phyloP scores from a whole-genome alignment of 2,797 vertebrate genomes.

The Rallus crepitans region DNA sequence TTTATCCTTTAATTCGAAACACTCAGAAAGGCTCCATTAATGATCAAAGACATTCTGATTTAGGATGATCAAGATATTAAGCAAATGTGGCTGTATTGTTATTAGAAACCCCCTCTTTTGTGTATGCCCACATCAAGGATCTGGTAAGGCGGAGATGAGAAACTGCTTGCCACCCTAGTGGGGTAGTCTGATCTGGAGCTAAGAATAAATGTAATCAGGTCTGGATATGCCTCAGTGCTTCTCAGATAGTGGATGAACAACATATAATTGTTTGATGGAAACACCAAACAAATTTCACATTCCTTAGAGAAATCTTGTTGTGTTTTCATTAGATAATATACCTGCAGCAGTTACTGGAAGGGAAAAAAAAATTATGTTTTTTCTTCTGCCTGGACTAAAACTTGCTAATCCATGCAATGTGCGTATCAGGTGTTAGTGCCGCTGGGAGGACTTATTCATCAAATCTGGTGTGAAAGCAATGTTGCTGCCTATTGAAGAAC shows the following conservation, averaged over 20 bases:
- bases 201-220: constrained; percentile 54
- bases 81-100: constrained; percentile 3
- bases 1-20: neutral
- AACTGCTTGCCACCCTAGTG: neutral
- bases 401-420: constrained; percentile 63
- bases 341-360: constrained; percentile 37
- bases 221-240: constrained; percentile 54
- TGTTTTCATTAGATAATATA: constrained; percentile 72
- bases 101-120: neutral
- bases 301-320: constrained; percentile 69
- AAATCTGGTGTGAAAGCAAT: constrained; percentile 41
- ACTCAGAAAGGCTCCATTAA: neutral
- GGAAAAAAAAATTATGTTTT: neutral
- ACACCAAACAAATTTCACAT: constrained; percentile 50
- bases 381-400: constrained; percentile 42
- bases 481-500: constrained; percentile 63
- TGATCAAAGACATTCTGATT: constrained; percentile 38
- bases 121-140: neutral
- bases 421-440: constrained; percentile 54
- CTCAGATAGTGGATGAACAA: constrained; percentile 41
- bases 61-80: constrained; percentile 37
- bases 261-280: constrained; percentile 68
- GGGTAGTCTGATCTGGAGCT: constrained; percentile 23
- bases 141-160: constrained; percentile 12
- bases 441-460: constrained; percentile 56